Base-by-base conservation (phyloP, 2,888 invertebrate genomes). In the Caradrina clavipalpis region DNA sequence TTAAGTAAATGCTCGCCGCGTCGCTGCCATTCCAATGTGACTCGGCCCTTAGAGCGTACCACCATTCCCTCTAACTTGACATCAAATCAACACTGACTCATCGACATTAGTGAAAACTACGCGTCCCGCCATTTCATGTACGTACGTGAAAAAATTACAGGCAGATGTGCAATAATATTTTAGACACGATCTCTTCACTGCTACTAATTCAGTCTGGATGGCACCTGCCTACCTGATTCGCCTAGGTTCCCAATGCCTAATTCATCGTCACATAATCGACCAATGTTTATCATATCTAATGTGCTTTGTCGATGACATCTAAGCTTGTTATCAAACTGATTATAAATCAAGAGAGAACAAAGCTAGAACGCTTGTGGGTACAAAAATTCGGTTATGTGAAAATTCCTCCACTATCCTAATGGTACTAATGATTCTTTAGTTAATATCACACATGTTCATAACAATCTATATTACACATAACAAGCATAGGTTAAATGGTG, bases 381-480 rank as follows among this genome's bases (percentile, higher is more conserved):
- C 5, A 35, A 31, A 35, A 45, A 5, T 15, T 66, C 42, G 1
- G 21, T 19, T 13, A 39, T 26, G n/a, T 42, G 53, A 5, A 45
- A 45, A 45, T 53, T 67, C 21, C 31, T 66, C 19, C 66, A 67
- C 45, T 35, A 67, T 31, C 21, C 42, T 13, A 2, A n/a, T n/a
- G 2, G 21, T 21, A 21, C 1, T 53, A 7, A 8, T 26, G 7
- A 11, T 21, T 10, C 5, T 39, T 51, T 51, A 26, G 8, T 45
- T 21, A n/a, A 67, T 21, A 21, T 53, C 31, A 39, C 59, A 4
- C 2, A 5, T 26, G 10, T 13, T 42, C 7, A 42, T 15, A 62
- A 11, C 1, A 21, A 47, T 11, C 2, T 11, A 31, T 31, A 31
- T 31, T 31, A 31, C n/a, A n/a, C n/a, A n/a, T 26, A 26, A 26